Conservation (phyloP, 2,113 vertebrate species). For the Tachycineta bicolor region DNA sequence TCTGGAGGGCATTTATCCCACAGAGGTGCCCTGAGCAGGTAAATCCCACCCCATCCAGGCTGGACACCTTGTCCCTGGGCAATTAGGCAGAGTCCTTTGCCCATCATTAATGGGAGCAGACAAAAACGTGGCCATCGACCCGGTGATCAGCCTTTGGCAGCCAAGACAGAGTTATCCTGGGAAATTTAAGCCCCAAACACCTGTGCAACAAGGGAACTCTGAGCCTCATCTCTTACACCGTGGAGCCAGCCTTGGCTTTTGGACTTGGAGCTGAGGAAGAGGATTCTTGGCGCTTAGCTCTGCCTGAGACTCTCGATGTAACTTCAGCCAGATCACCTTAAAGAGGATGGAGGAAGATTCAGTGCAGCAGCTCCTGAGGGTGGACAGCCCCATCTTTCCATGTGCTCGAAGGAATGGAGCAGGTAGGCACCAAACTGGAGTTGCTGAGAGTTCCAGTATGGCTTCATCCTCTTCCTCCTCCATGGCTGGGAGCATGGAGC, state of each 20-base stretch:
- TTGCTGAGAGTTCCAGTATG: fast-evolving
- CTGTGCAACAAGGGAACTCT: background rate
- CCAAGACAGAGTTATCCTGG: background rate
- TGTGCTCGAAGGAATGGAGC: background rate
- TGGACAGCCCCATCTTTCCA: background rate
- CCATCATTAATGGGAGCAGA: background rate
- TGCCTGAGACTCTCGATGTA: fast-evolving
- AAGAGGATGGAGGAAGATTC: background rate
- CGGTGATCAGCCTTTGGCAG: background rate
- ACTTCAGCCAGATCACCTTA: background rate
- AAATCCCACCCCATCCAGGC: background rate
- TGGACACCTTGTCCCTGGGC: background rate
- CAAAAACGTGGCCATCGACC: fast-evolving
- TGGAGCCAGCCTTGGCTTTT: background rate
- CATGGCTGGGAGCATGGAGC: fast-evolving
- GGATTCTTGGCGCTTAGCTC: background rate
- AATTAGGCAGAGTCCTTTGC: background rate
- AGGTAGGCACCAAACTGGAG: background rate
- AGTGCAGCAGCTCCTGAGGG: background rate
- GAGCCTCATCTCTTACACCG: background rate
- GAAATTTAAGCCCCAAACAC: background rate
- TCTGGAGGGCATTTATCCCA: background rate
- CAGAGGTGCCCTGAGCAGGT: background rate
- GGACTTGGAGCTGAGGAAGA: background rate
- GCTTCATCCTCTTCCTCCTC: background rate